Evolutionary conservation across 2,888 invertebrate genomes (phyloP).

Genomic region (Polyommatus icarus): DNA sequence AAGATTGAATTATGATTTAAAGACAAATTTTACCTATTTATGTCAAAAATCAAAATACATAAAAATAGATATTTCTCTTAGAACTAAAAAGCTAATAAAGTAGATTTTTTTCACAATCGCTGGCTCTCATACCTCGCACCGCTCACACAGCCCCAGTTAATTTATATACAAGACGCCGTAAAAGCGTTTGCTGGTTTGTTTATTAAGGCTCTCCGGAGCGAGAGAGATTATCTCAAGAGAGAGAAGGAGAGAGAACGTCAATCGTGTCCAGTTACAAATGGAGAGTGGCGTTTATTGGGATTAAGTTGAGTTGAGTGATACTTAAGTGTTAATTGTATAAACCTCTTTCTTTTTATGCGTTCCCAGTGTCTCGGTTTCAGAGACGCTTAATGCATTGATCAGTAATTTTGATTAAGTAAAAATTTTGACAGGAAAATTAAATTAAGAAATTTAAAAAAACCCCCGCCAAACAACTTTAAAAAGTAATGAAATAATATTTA

Average conservation of each 20-base stretch:
- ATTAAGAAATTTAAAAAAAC: too few relatives aligned
- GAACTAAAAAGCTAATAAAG: neutral
- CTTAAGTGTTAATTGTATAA: neutral
- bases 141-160: constrained; percentile 40
- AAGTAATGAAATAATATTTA: too few relatives aligned
- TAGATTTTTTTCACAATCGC: constrained; percentile 24
- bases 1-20: neutral
- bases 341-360: constrained; percentile 1
- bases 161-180: constrained; percentile 44
- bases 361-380: neutral
- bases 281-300: neutral
- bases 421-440: too few relatives aligned
- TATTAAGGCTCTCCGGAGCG: constrained; percentile 38
- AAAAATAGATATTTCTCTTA: neutral
- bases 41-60: too few relatives aligned
- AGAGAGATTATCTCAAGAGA: neutral
- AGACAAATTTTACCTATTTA: too few relatives aligned
- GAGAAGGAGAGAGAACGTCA: constrained; percentile 9
- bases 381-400: neutral
- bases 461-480: too few relatives aligned
- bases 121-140: constrained; percentile 25
- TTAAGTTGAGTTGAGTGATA: neutral
- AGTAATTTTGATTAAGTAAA: too few relatives aligned
- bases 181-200: constrained; percentile 46
- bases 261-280: constrained; percentile 10